Conservation (phyloP, 1,140 invertebrate genomes). For the Cyrtorhinus lividipennis region DNA sequence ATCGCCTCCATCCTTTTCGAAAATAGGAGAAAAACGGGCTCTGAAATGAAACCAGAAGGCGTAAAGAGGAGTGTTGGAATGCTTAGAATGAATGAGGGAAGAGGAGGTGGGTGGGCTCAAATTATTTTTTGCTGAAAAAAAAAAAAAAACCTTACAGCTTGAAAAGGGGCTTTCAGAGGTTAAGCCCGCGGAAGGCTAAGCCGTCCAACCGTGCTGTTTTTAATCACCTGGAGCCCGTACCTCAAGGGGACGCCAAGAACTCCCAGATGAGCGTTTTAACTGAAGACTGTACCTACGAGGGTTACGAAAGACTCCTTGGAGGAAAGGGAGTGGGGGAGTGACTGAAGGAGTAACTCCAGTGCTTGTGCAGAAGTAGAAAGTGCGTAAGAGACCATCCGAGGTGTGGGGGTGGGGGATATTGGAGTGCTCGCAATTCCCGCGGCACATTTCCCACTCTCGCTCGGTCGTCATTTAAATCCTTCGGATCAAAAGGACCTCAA, state of each 20-base stretch:
- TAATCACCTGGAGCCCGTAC: constrained; percentile 3
- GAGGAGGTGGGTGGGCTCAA: background rate
- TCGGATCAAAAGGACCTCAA: background rate
- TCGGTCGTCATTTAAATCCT: background rate
- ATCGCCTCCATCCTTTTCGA: too few species aligned
- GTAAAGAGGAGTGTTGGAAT: background rate
- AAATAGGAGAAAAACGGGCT: too few species aligned
- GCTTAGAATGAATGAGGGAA: too few species aligned
- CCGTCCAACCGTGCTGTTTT: constrained; percentile 1
- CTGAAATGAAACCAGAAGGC: too few species aligned
- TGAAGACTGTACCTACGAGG: too few species aligned
- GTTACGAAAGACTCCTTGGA: too few species aligned
- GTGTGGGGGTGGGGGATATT: background rate
- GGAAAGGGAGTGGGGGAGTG: too few species aligned
- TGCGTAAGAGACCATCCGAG: background rate
- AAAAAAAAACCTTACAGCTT: background rate
- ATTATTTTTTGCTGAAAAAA: background rate
- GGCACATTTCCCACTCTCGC: background rate
- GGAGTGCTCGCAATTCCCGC: background rate
- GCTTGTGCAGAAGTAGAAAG: too few species aligned
- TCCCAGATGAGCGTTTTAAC: too few species aligned
- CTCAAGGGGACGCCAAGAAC: too few species aligned
- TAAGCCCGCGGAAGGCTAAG: constrained; percentile 4
- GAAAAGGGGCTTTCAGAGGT: constrained; percentile 3
- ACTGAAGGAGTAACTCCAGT: too few species aligned